Evolutionary conservation across 2,113 vertebrate species (phyloP), one percentile per base, ranked within the genome.

Genomic region (Stegastes partitus): DNA sequence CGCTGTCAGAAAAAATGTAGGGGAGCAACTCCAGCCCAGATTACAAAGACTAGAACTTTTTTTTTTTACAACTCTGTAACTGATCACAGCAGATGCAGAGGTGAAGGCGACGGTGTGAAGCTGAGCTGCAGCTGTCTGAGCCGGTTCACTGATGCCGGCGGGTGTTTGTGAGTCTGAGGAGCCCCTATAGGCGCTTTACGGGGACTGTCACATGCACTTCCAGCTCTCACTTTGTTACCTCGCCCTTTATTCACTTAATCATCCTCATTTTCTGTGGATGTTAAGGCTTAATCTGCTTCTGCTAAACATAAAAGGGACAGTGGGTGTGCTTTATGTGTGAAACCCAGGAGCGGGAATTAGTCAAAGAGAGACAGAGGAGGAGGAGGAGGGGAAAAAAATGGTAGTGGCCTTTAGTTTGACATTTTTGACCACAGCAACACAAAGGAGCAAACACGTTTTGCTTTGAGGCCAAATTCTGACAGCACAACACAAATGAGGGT

Each of bases 391-490:
- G 11, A 3, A 15, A 34, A 81, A 72, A 85, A 85, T 56, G 64
- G 64, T 58, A 50, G 49, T 68, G 74, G 76, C 83, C 75, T 87
- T 89, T 87, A 75, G 50, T 74, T 68, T 89, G 83, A 84, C 85
- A 73, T 84, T 81, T 87, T 55, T 82, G 74, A 76, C 61, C 62
- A 63, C 28, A 65, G 71, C 50, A 56, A 75, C 53, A 63, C 61
- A 54, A 18, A 11, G 31, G 34, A 3, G 19, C 7, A 61, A 54
- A 72, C 39, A 44, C 16, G 16, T 58, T 86, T 61, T 70, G 71
- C 80, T 77, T 59, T 44, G 44, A 62, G 85, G 76, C 49, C 10
- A 51, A 44, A 64, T 54, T 79, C 26, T 68, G 37, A 75, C 51
- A 6, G 44, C 23, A 16, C 23, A 55, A 67, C 25, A 79, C 22